Percentiles rank a stretch among this genome's conserved stretches.
These are phyloP conservation scores for Orbicella faveolata DNA, from an alignment of 64 coral and sea anemone species.

Conservation along the genomic window DNA sequence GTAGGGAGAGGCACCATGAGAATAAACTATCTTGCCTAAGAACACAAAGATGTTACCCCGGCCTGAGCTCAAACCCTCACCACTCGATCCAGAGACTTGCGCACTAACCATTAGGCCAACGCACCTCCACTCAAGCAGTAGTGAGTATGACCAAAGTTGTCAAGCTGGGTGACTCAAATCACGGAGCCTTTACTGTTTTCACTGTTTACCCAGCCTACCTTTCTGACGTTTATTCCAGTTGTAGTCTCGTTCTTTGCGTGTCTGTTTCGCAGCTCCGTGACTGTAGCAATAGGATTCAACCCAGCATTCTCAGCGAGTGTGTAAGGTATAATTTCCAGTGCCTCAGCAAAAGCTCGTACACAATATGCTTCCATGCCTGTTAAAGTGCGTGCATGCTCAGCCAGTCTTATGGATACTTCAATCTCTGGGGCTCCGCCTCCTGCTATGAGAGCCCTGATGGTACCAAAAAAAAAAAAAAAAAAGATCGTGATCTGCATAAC, in stretches of 20 bases:
- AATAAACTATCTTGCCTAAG: too few relatives aligned
- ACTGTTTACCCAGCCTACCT: constrained; percentile 53
- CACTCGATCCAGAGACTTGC: too few relatives aligned
- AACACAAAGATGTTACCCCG: too few relatives aligned
- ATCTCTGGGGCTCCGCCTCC: constrained; percentile 97
- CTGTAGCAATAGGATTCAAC: constrained; percentile 93
- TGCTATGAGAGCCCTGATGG: constrained; percentile 85
- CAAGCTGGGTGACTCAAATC: not conserved
- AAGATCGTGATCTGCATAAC: not conserved
- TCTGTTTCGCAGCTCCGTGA: constrained; percentile 94
- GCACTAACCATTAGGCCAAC: too few relatives aligned
- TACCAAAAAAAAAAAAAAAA: not conserved
- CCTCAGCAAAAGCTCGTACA: constrained; percentile 93
- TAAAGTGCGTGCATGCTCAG: constrained; percentile 84
- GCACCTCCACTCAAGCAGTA: too few relatives aligned
- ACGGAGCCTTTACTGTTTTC: not conserved
- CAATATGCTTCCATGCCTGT: constrained; percentile 98
- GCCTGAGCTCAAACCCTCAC: too few relatives aligned
- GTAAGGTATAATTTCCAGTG: constrained; percentile 91
- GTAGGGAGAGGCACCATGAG: too few relatives aligned
- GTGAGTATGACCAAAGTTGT: too few relatives aligned
- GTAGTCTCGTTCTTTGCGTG: constrained; percentile 87
- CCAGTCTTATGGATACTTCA: constrained; percentile 83
- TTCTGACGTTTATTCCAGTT: constrained; percentile 96
- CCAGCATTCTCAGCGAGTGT: constrained; percentile 96